phyloP scores from a whole-genome alignment of 2,888 invertebrate species.

The Philereme vetulata region DNA sequence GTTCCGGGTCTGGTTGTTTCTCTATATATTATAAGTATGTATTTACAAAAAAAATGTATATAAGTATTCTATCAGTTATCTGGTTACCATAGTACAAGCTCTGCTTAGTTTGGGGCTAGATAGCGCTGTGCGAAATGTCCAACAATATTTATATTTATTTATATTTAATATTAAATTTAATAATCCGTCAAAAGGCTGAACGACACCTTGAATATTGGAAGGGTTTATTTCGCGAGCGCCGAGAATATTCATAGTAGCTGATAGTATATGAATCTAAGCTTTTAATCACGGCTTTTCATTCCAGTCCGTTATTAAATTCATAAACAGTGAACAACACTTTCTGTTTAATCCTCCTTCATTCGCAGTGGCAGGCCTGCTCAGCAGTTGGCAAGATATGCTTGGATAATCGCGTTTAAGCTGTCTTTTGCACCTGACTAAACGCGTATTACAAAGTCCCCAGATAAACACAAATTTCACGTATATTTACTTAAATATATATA shows the following conservation, averaged over 20 bases:
- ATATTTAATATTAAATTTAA: conserved; percentile 14
- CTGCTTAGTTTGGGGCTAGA: no score
- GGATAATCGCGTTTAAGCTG: conserved; percentile 45
- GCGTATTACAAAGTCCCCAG: conserved; percentile 19
- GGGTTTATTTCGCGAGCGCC: conserved; percentile 1
- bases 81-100: no score
- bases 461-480: conserved; percentile 12
- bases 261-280: conserved; percentile 33
- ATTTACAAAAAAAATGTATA: no score
- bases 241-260: conserved; percentile 11
- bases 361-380: conserved; percentile 28
- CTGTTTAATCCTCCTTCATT: conserved; percentile 45
- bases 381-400: conserved; percentile 38
- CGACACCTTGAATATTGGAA: conserved; percentile 12
- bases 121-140: no score
- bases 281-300: conserved; percentile 39
- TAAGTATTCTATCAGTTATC: no score
- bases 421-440: conserved; percentile 44
- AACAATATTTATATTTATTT: no score
- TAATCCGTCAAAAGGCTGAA: conserved; percentile 9
- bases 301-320: conserved; percentile 46
- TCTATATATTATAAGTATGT: no score
- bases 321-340: conserved; percentile 50
- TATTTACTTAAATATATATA: conserved; percentile 5
- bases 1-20: no score